Percentiles rank a stretch among this genome's conserved stretches.
Conservation (phyloP, 2,113 vertebrate species). For the Grantiella picta region DNA sequence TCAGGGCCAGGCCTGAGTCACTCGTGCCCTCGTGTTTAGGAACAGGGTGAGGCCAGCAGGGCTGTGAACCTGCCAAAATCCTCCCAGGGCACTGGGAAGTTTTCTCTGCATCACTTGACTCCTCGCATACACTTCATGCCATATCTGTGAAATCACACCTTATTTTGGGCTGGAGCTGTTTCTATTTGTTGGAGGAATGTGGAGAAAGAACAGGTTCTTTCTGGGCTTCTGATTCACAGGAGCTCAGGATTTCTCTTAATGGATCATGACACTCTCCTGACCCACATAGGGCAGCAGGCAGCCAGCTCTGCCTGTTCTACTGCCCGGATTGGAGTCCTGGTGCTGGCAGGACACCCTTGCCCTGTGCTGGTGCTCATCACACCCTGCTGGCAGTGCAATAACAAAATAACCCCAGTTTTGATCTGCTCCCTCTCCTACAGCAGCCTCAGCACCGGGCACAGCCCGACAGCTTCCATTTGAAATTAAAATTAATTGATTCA, state of each 20-base stretch:
- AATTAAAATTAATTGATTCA: neutral
- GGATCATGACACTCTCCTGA: neutral
- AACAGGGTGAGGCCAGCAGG: conserved; percentile 30
- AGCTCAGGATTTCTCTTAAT: neutral
- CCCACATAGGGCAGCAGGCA: neutral
- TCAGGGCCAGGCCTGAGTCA: neutral
- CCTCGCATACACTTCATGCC: neutral
- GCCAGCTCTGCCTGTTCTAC: neutral
- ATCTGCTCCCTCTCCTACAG: neutral
- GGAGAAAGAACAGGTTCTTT: neutral
- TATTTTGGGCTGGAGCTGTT: neutral
- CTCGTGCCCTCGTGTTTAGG: neutral
- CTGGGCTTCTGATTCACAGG: neutral
- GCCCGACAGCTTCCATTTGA: too few relatives aligned
- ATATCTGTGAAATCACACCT: neutral
- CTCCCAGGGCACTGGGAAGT: neutral
- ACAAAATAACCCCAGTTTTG: accelerated
- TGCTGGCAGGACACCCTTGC: neutral
- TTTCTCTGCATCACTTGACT: neutral
- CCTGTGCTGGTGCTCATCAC: neutral
- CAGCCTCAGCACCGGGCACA: accelerated
- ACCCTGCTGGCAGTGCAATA: accelerated
- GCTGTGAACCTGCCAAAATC: neutral
- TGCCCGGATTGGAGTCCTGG: neutral
- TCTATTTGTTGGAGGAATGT: neutral